phyloP scores from a whole-genome alignment of 2,888 invertebrate species.

The Candidula unifasciata region DNA sequence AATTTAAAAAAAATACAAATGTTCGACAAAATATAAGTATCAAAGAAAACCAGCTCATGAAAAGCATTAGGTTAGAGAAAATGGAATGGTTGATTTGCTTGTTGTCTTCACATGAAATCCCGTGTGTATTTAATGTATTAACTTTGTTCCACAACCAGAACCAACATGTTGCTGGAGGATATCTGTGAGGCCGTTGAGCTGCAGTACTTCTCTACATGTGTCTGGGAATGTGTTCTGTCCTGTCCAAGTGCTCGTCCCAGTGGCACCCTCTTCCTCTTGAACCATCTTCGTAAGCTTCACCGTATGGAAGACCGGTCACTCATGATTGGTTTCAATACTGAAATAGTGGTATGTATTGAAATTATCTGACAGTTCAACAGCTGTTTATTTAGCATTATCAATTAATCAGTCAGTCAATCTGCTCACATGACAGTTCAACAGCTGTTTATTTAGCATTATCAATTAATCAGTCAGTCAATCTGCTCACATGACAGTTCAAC shows the following conservation, averaged over 20 bases:
- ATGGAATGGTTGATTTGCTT: neutral
- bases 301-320: slow-evolving; percentile 89
- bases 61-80: too few species aligned
- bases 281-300: slow-evolving; percentile 87
- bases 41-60: too few species aligned
- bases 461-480: too few species aligned
- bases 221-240: slow-evolving; percentile 91
- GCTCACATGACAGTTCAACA: too few species aligned
- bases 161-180: slow-evolving; percentile 81
- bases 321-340: slow-evolving; percentile 89
- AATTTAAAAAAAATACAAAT: too few species aligned
- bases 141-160: slow-evolving; percentile 57
- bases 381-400: too few species aligned
- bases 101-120: neutral
- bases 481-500: too few species aligned
- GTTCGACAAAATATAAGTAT: too few species aligned
- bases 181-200: slow-evolving; percentile 87
- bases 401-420: too few species aligned
- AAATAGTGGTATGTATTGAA: slow-evolving; percentile 84
- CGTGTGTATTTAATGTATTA: too few species aligned
- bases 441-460: too few species aligned
- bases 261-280: slow-evolving; percentile 87
- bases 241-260: slow-evolving; percentile 89
- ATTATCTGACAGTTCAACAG: too few species aligned
- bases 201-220: slow-evolving; percentile 88